Evolutionary conservation across 1,140 invertebrate species (phyloP).

Genomic region (Paralvinella palmiformis): DNA sequence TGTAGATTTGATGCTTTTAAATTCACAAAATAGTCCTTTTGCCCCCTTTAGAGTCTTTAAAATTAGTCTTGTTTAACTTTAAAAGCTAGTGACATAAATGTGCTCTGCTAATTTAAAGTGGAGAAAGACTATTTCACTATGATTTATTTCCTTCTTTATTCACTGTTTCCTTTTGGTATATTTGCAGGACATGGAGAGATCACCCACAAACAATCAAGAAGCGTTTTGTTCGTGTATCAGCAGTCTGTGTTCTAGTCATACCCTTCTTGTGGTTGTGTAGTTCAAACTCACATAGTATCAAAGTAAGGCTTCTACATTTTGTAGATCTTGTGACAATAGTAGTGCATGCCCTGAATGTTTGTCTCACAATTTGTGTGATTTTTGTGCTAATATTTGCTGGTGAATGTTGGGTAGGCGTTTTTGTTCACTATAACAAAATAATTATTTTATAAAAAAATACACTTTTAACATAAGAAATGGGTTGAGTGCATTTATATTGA

Average conservation of each 20-base stretch:
- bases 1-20: too few relatives aligned
- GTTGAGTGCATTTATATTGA: too few relatives aligned
- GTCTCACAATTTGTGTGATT: not conserved
- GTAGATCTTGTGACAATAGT: constrained; percentile 4
- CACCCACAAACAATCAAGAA: constrained; percentile 82
- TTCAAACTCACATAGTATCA: constrained; percentile 23
- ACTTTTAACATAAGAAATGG: not conserved
- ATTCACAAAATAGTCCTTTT: too few relatives aligned
- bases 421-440: not conserved
- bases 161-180: too few relatives aligned
- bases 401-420: not conserved
- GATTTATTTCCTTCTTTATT: too few relatives aligned
- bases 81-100: too few relatives aligned
- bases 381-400: not conserved
- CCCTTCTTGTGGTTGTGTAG: constrained; percentile 61
- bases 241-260: constrained; percentile 73
- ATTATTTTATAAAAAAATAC: not conserved
- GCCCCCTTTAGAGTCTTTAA: too few relatives aligned
- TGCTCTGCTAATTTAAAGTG: too few relatives aligned
- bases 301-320: constrained; percentile 24
- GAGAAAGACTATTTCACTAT: too few relatives aligned
- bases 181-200: too few relatives aligned
- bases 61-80: too few relatives aligned
- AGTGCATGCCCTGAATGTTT: not conserved
- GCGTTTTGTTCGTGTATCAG: constrained; percentile 76